These are phyloP conservation scores for Zaprionus kolodkinae DNA, from an alignment of 1,140 invertebrate genomes.

Conservation along the genomic window DNA sequence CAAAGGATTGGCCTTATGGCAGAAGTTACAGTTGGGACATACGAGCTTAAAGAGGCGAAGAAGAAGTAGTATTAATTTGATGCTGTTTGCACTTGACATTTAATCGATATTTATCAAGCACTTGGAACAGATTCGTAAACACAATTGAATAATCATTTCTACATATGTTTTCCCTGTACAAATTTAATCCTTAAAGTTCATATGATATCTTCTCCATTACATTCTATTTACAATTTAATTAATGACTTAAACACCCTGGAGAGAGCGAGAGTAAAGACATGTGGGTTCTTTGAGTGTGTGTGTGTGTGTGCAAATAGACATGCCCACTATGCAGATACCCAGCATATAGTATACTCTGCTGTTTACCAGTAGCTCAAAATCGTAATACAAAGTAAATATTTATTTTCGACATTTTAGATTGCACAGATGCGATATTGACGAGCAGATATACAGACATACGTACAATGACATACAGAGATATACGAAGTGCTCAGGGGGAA, in stretches of 20 bases:
- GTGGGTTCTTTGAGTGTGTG: constrained; percentile 8
- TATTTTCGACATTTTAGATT: constrained; percentile 68
- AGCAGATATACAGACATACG: constrained; percentile 4
- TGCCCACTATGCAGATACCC: constrained; percentile 25
- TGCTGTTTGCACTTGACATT: background rate
- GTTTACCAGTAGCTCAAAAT: constrained; percentile 59
- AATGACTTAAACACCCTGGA: constrained; percentile 36
- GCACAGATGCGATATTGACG: constrained; percentile 51
- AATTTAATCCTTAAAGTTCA: background rate
- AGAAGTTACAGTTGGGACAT: background rate
- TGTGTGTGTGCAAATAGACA: constrained; percentile 45
- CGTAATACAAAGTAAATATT: constrained; percentile 64
- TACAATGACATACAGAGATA: background rate
- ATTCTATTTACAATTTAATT: constrained; percentile 75
- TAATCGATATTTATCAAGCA: background rate
- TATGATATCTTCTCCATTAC: constrained; percentile 10
- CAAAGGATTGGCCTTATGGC: constrained; percentile 47
- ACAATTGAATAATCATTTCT: constrained; percentile 19
- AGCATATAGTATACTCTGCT: constrained; percentile 22
- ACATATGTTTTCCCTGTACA: background rate
- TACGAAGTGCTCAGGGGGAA: constrained; percentile 13
- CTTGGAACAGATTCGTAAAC: background rate
- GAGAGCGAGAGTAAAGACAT: constrained; percentile 8
- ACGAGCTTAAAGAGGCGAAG: background rate
- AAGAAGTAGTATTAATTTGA: background rate